Evolutionary conservation across 1,140 invertebrate genomes (phyloP).

Genomic region (Scaptomyza pallida): DNA sequence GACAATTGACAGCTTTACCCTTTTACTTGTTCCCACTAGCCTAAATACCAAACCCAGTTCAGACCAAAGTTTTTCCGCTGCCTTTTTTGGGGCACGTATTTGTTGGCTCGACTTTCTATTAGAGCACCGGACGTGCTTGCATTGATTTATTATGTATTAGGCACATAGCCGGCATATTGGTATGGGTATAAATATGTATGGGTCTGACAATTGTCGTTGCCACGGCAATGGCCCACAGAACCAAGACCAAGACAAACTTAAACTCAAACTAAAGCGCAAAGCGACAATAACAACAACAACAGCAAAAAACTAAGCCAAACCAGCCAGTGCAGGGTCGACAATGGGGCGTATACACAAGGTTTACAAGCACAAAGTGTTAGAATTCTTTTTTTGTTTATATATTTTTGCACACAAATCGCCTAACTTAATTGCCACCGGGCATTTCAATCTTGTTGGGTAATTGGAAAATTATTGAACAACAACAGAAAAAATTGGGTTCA

Average conservation of each 20-base stretch:
- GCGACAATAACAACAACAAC: conserved; percentile 14
- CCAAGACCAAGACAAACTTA: conserved; percentile 41
- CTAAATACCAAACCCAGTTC: too few relatives aligned
- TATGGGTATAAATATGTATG: conserved; percentile 53
- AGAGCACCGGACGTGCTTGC: conserved; percentile 52
- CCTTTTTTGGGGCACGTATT: conserved; percentile 32
- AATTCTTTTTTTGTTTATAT: conserved; percentile 63
- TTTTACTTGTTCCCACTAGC: too few relatives aligned
- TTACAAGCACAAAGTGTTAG: conserved; percentile 70
- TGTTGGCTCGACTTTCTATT: conserved; percentile 29
- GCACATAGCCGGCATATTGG: conserved; percentile 39
- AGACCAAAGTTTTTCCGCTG: conserved; percentile 3
- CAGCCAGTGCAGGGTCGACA: conserved; percentile 46
- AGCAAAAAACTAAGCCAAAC: conserved; percentile 31
- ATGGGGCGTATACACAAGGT: conserved; percentile 68
- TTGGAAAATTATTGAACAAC: background rate
- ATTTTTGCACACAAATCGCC: conserved; percentile 24
- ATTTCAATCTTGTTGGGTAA: conserved; percentile 4
- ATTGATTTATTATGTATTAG: conserved; percentile 74
- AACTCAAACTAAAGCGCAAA: conserved; percentile 23
- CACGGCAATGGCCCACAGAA: conserved; percentile 74
- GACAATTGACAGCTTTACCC: too few relatives aligned
- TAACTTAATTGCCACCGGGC: conserved; percentile 17
- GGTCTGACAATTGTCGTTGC: conserved; percentile 51
- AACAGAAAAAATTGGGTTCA: background rate